Evolutionary conservation across 1,140 invertebrate species (phyloP).

Genomic region (Drosophila simulans): DNA sequence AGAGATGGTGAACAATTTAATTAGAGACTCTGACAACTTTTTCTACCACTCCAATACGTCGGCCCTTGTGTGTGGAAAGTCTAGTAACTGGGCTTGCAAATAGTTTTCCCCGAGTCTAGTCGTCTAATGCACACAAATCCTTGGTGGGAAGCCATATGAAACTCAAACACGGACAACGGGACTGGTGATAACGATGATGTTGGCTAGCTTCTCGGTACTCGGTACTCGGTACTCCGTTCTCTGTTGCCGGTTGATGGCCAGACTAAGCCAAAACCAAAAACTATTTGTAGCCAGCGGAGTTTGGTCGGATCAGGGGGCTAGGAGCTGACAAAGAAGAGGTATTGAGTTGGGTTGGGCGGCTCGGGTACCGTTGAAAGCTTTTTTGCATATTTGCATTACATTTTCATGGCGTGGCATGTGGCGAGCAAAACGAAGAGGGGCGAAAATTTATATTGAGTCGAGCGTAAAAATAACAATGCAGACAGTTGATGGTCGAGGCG

Average conservation of each 20-base stretch:
- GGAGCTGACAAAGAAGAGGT: conserved; percentile 1
- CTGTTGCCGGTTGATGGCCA: conserved; percentile 9
- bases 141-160: conserved; percentile 74
- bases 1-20: conserved; percentile 42
- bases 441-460: conserved; percentile 81
- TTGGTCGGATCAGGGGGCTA: neutral
- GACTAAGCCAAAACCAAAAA: conserved; percentile 53
- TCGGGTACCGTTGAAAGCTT: conserved; percentile 69
- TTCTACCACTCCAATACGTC: conserved; percentile 9
- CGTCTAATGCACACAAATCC: conserved; percentile 73
- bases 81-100: conserved; percentile 24
- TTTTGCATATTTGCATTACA: conserved; percentile 79
- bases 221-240: conserved; percentile 1
- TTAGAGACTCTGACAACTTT: conserved; percentile 43
- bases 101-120: conserved; percentile 31
- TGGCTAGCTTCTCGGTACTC: conserved; percentile 39
- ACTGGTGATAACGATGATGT: conserved; percentile 78
- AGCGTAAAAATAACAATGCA: conserved; percentile 82
- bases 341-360: neutral
- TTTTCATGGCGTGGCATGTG: conserved; percentile 76
- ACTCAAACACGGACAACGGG: conserved; percentile 67
- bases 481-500: conserved; percentile 57
- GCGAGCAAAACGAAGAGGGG: conserved; percentile 40
- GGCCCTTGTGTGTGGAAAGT: conserved; percentile 1
- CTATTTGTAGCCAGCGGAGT: conserved; percentile 61